Evolutionary conservation across 1,140 invertebrate genomes (phyloP).

Genomic region (Drosophila insularis): DNA sequence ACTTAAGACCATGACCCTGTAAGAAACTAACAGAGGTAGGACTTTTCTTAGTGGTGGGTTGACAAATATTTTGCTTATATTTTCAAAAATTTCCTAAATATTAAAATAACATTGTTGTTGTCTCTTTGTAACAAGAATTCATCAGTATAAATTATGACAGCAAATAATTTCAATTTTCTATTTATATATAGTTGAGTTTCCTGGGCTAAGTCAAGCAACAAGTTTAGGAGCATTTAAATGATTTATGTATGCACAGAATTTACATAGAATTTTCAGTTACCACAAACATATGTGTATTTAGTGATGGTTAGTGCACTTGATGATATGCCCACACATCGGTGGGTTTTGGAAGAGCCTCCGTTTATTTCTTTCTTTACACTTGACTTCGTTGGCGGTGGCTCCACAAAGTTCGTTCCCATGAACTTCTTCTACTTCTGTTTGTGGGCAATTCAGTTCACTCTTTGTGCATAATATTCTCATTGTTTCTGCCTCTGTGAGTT

Average conservation of each 20-base stretch:
- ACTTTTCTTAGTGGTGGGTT: no score
- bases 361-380: constrained; percentile 49
- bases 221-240: no score
- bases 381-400: constrained; percentile 44
- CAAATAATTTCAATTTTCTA: no score
- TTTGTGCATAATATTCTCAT: constrained; percentile 50
- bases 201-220: no score
- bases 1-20: no score
- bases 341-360: neutral
- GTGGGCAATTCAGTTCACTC: constrained; percentile 51
- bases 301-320: constrained; percentile 15
- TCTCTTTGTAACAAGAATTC: no score
- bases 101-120: no score
- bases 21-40: no score
- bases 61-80: no score
- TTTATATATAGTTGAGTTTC: no score
- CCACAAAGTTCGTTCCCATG: constrained; percentile 69
- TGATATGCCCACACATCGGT: constrained; percentile 16
- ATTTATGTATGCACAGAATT: neutral
- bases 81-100: no score
- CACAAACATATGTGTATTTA: neutral
- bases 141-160: no score
- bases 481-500: constrained; percentile 13
- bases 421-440: constrained; percentile 50
- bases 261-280: neutral